Percentiles rank a stretch among this genome's conserved stretches.
Evolutionary conservation across 35 echinoderm and acorn worm genomes (phyloP).

Genomic region (Ophiothrix spiculata): DNA sequence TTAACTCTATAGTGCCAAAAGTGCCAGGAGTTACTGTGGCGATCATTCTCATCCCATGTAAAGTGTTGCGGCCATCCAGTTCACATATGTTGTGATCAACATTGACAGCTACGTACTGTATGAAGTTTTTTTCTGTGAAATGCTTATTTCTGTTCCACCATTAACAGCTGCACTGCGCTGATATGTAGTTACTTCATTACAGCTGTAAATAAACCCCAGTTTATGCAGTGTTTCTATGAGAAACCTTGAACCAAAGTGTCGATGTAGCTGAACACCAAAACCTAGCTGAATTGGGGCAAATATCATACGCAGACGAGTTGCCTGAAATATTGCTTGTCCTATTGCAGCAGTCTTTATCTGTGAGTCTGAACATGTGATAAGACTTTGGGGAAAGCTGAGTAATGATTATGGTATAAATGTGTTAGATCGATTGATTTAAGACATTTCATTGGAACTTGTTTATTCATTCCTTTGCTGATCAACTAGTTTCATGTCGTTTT

Average conservation of each 20-base stretch:
- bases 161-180: constrained; percentile 47
- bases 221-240: constrained; percentile 36
- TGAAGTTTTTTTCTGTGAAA: not conserved
- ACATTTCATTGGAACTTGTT: constrained; percentile 27
- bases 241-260: constrained; percentile 33
- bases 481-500: constrained; percentile 40
- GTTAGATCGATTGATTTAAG: constrained; percentile 9
- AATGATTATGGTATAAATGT: constrained; percentile 31
- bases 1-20: not conserved
- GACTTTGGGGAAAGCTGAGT: not conserved
- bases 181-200: constrained; percentile 23
- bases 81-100: constrained; percentile 59
- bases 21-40: constrained; percentile 24
- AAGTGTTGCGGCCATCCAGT: constrained; percentile 46
- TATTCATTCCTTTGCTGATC: not conserved
- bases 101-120: constrained; percentile 53
- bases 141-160: not conserved
- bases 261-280: constrained; percentile 36
- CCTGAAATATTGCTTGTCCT: constrained; percentile 66
- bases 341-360: constrained; percentile 42
- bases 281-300: constrained; percentile 54
- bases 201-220: constrained; percentile 45
- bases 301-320: constrained; percentile 23
- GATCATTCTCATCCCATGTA: constrained; percentile 72
- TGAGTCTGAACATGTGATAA: constrained; percentile 39